These are phyloP conservation scores for Polyommatus iphigenia DNA, from an alignment of 2,888 invertebrate species.

Conservation along the genomic window DNA sequence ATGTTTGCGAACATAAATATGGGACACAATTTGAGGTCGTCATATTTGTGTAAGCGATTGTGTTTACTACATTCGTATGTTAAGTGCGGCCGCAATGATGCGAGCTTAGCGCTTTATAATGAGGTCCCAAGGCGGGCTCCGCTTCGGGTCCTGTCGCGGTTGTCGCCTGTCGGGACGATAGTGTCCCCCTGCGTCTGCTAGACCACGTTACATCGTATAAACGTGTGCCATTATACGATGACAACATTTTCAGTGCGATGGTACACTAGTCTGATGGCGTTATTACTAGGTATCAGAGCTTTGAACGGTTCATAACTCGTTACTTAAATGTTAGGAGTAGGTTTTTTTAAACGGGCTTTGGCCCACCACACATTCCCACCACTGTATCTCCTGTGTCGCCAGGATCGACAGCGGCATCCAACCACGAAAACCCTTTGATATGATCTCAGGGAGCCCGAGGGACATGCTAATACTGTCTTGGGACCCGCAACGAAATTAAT, in stretches of 20 bases:
- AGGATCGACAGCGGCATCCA: no score
- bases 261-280: background rate
- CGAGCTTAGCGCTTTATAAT: slow-evolving; percentile 61
- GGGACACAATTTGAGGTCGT: slow-evolving; percentile 21
- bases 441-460: no score
- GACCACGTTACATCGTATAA: background rate
- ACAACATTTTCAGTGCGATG: background rate
- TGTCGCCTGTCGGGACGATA: slow-evolving; percentile 34
- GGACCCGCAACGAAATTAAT: no score
- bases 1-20: background rate
- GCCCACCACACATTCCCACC: no score
- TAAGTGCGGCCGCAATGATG: slow-evolving; percentile 47
- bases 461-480: no score
- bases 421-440: no score
- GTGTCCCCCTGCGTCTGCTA: slow-evolving; percentile 21
- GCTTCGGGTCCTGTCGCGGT: slow-evolving; percentile 41
- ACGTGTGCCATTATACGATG: background rate
- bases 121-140: slow-evolving; percentile 59
- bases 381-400: no score
- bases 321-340: background rate
- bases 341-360: no score
- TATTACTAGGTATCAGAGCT: background rate
- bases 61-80: slow-evolving; percentile 21
- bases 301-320: background rate
- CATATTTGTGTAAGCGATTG: slow-evolving; percentile 21